A percentile compares a stretch with the other conserved stretches of the same genome.
Conservation (phyloP, 2,888 invertebrate species). For the Oscheius sp. region DNA sequence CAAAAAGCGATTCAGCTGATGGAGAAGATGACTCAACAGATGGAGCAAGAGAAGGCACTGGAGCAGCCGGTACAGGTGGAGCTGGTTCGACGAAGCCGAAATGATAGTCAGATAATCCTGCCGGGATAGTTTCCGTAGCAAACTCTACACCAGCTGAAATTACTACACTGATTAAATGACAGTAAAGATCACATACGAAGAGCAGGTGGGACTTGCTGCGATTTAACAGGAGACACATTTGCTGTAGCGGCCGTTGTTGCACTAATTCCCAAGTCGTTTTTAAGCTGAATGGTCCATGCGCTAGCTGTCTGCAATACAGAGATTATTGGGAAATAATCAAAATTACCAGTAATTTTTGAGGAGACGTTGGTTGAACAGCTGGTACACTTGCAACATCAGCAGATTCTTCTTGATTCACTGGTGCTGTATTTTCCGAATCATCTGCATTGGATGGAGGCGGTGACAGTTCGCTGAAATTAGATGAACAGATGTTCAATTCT, state of each 20-base stretch:
- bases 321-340: no score
- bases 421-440: conserved; percentile 2
- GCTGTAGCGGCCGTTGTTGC: background rate
- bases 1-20: no score
- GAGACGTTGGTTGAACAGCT: conserved; percentile 18
- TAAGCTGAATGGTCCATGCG: conserved; percentile 62
- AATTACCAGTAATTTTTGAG: conserved; percentile 12
- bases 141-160: no score
- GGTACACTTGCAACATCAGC: conserved; percentile 16
- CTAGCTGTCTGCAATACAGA: conserved; percentile 38
- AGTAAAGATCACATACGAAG: no score
- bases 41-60: no score
- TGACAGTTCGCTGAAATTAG: conserved; percentile 23
- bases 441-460: background rate
- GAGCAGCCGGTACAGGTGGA: no score
- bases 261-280: conserved; percentile 64
- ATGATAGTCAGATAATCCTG: no score
- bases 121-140: no score
- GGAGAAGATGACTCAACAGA: no score
- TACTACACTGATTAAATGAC: no score
- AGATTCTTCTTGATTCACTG: conserved; percentile 14
- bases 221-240: conserved; percentile 6
- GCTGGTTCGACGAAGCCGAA: no score
- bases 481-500: background rate
- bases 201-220: background rate